Base-by-base conservation (phyloP, 1,140 invertebrate species). In the Drosophila sturtevanti region DNA sequence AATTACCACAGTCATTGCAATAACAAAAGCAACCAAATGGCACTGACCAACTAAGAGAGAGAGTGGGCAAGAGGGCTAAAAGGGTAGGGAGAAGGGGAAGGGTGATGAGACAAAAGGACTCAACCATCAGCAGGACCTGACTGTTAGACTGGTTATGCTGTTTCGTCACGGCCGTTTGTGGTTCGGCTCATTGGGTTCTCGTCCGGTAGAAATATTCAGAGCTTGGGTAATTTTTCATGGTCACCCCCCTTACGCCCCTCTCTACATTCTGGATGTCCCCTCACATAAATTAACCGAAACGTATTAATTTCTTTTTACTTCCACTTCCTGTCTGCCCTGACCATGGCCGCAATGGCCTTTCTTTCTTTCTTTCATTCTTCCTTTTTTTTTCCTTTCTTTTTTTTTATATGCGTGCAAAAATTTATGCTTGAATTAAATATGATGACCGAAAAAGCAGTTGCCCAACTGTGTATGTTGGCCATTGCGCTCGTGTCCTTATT, bases 391-490 rank as follows among this genome's bases (percentile, higher is more conserved):
- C 7, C 2, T 24, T 1, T 56, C n/a, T 74, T 64, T 62, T 84
- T 68, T 84, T 86, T 89, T 89, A 82, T 86, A 86, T 82, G 82
- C 82, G 84, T 87, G 82, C 82, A 87, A 89, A 87, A 87, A 87
- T 87, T 79, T 89, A 89, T 87, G 84, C 82, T 77, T 89, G 84
- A 87, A 87, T 87, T 89, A 87, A 89, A 87, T 87, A 87, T 87
- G 82, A 87, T 87, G 82, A 84, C 82, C 82, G 70, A 87, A 87
- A 87, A 87, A 89, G 84, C 79, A 87, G 84, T 76, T 84, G 75
- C 82, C 34, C 65, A 68, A 58, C 79, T 61, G 66, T 73, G 68
- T 72, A 31, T 24, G 41, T 22, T n/a, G 51, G 51, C 24, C 22
- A 38, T 37, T 51, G 24, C 6, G 27, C 27, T 31, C 27, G 27